Conservation (phyloP, 2,797 vertebrate species). For the Stomatorhinus walkeri region DNA sequence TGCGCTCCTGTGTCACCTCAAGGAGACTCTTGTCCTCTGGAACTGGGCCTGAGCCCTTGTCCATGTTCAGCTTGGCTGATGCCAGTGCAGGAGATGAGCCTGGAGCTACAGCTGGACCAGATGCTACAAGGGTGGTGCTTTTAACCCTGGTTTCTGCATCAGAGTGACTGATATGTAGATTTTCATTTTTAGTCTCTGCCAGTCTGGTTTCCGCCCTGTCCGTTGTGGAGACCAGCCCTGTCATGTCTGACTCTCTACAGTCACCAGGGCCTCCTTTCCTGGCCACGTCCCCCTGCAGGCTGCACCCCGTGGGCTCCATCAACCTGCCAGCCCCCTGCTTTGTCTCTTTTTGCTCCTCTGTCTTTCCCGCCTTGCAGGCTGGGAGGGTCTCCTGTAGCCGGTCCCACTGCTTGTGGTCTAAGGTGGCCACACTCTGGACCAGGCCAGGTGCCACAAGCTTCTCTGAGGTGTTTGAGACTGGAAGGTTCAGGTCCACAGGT, state of each 20-base stretch:
- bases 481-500: slow-evolving; percentile 21
- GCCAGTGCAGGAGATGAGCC: background rate
- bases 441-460: slow-evolving; percentile 29
- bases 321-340: slow-evolving; percentile 21
- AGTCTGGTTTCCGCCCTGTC: slow-evolving; percentile 25
- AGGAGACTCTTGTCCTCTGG: slow-evolving; percentile 59
- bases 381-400: slow-evolving; percentile 46
- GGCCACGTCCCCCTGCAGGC: slow-evolving; percentile 42
- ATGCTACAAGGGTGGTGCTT: slow-evolving; percentile 39
- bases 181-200: slow-evolving; percentile 31
- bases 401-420: slow-evolving; percentile 48
- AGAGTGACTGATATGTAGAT: slow-evolving; percentile 21
- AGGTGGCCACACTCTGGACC: slow-evolving; percentile 33
- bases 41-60: slow-evolving; percentile 34
- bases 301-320: slow-evolving; percentile 18
- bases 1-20: slow-evolving; percentile 71
- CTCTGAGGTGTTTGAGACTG: slow-evolving; percentile 39
- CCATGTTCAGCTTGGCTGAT: slow-evolving; percentile 37
- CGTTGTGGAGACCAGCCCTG: slow-evolving; percentile 39
- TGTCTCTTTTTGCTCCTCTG: slow-evolving; percentile 59
- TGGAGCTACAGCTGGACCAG: slow-evolving; percentile 19
- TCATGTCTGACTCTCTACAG: slow-evolving; percentile 30
- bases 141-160: slow-evolving; percentile 41
- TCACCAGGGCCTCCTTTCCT: slow-evolving; percentile 31
- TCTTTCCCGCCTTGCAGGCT: slow-evolving; percentile 50